Evolutionary conservation across 2,888 invertebrate species (phyloP), one percentile per base, ranked within the genome.

Genomic region (Epistrophe grossulariae): DNA sequence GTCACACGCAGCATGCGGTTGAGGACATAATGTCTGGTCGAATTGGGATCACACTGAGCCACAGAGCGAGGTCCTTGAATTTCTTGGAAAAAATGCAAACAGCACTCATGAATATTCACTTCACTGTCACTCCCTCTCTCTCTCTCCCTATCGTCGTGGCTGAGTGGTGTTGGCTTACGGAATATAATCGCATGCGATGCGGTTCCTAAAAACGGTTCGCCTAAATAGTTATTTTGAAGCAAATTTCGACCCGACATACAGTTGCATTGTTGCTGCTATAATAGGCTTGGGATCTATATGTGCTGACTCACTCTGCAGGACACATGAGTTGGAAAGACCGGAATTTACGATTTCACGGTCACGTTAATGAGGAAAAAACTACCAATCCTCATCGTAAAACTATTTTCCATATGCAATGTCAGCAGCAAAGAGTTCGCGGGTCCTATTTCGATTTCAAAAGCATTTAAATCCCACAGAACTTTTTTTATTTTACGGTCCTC

Each of bases 311-410:
- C 78, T 38, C 24, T 24, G 24, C 8, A 52, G 35, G 31, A 48
- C 52, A 38, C 38, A 38, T 31, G n/a, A 52, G 28, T 55, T 35
- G 28, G 24, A 55, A 40, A 13, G 10, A 72, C 35, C 28, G 62
- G 68, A 79, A 70, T 84, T 84, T 73, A 81, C 78, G 68, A 85
- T 81, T 81, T 81, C 84, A 85, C 78, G 81, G 81, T 72, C 77
- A 84, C 72, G 70, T 77, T 76, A 76, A 80, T 71, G 64, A 77
- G 59, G 48, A 68, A 71, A 43, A 60, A 40, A 45, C 76, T 62
- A 50, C 60, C 60, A 78, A 28, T 52, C 64, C 57, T 40, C 64
- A 19, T 57, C 4, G 38, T 68, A 45, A 38, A 40, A 52, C 64
- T 24, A 64, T 45, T 31, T 40, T 45, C 35, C 60, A 52, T n/a